These are phyloP conservation scores for Sphenopsis melanotis DNA, from an alignment of 2,797 vertebrate species.

Conservation along the genomic window DNA sequence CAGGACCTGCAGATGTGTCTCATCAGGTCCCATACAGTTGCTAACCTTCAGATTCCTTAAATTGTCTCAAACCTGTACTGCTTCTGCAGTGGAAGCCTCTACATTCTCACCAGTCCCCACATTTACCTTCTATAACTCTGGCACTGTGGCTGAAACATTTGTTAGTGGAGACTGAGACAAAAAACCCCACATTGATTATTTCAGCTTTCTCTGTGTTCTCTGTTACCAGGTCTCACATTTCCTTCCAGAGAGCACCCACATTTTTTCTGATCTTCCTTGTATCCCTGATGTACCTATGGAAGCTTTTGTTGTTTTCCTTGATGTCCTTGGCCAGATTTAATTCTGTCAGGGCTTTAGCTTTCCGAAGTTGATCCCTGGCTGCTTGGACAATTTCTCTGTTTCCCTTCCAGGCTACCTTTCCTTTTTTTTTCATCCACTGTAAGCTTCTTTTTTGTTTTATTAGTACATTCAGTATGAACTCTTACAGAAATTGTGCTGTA, in stretches of 20 bases:
- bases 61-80: not conserved
- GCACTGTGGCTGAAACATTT: not conserved
- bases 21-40: not conserved
- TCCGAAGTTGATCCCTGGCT: not conserved
- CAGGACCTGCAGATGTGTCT: not conserved
- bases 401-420: not conserved
- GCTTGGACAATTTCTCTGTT: not conserved
- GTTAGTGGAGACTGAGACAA: not conserved
- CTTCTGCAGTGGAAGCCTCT: not conserved
- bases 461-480: not conserved
- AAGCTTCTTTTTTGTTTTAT: not conserved
- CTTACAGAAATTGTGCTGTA: not conserved
- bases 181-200: fast-evolving
- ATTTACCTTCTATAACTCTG: not conserved
- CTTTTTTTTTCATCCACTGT: not conserved
- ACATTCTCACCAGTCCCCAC: not conserved
- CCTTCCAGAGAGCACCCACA: not conserved
- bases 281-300: not conserved
- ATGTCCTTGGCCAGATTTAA: not conserved
- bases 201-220: not conserved
- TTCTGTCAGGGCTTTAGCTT: not conserved
- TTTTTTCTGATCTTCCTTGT: not conserved
- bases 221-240: not conserved
- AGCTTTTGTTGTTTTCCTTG: not conserved
- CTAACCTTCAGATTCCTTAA: not conserved